Base-by-base conservation (phyloP, 2,888 invertebrate species). In the Drosophila affinis region DNA sequence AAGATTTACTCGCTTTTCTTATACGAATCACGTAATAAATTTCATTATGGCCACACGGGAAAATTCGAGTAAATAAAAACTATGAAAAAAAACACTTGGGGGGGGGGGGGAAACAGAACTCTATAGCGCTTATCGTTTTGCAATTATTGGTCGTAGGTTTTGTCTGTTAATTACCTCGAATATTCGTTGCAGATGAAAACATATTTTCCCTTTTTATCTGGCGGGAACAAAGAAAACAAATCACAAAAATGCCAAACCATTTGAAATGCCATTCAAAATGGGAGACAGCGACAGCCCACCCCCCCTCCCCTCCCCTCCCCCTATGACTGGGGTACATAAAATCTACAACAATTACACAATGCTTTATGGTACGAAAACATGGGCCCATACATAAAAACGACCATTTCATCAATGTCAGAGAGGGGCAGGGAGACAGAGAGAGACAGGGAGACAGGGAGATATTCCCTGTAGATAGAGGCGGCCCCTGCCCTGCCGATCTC, bases 381-480 rank as follows among this genome's bases (percentile, higher is more conserved):
- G 68, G 60, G 47, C 54, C 39, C 39, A 39, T 39, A 39, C 14
- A 82, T 21, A 75, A 87, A 79, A 81, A 78, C 64, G 74, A 52
- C 59, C 75, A 76, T 88, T 85, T 88, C 75, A 81, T 85, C 88
- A 88, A 83, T 83, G 85, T 88, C 88, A 76, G 12, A 48, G 29
- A 9, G 27, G 7, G 29, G 27, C 27, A 27, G 27, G 2, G 7
- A 27, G 27, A 27, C 0, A 1, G 6, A 27, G 27, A 5, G 65
- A 46, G 27, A 17, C 58, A 46, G 21, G 18, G 18, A 18, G 18
- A 18, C 18, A 1, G 18, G 29, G 65, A 39, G 39, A 14, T 39
- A 39, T 44, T 56, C 57, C 45, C 45, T 18, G 52, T 52, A 27
- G 39, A 39, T 39, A n/a, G 39, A 39, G 39, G 39, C n/a, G 39